Evolutionary conservation across 2,888 invertebrate genomes (phyloP), one percentile per base, ranked within the genome.

Genomic region (Dione juno): DNA sequence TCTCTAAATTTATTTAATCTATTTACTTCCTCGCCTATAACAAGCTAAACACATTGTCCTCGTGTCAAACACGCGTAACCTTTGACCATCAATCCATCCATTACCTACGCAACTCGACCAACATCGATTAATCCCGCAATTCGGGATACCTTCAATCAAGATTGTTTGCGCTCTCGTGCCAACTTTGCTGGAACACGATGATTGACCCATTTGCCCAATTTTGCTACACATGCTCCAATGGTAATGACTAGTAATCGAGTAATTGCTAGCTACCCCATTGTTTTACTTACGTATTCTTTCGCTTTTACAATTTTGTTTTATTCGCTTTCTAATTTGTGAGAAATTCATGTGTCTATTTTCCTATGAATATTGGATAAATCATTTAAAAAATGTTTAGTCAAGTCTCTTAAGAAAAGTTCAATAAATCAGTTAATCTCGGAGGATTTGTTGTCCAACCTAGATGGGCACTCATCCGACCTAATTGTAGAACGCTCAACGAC

Each of bases 401-500:
- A 9, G n/a, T 28, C 28, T n/a, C 11, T 11, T n/a, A 16, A 45
- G 61, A 11, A 35, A 59, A 61, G 45, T n/a, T 61, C 61, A 61
- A 45, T 61, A 53, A 54, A 63, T 37, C 61, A 54, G 21, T 70
- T 19, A 54, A 76, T 77, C 75, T 78, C 78, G 74, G 80, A 82
- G 70, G 81, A 82, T 82, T 79, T 77, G 73, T 65, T 68, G 79
- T 76, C 73, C 76, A 78, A 80, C 81, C 80, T 79, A 82, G 83
- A 82, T 82, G 79, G 80, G 69, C 81, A 81, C 83, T 84, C 80
- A 79, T 80, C 80, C 88, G 90, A 90, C 89, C 90, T 88, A 88
- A 88, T 90, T 90, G 89, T 82, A 83, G 85, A 81, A 82, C 88
- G 86, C 88, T 89, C 85, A 88, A 89, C 83, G 84, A 78, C 88